Evolutionary conservation across 1,140 invertebrate species (phyloP).

Genomic region (Aphaenogaster rudis): DNA sequence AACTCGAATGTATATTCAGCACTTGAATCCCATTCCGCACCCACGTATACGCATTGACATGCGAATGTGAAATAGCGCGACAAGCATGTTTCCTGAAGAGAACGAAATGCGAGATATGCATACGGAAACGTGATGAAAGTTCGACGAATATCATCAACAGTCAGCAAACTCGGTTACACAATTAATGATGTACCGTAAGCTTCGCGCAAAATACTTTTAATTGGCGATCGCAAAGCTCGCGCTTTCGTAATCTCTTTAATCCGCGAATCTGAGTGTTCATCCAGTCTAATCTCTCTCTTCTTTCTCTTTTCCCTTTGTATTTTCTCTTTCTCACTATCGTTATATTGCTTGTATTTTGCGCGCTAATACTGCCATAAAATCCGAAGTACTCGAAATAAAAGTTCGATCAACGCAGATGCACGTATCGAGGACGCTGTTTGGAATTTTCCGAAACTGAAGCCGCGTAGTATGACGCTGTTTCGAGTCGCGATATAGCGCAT

Average conservation of each 20-base stretch:
- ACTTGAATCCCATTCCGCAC: not conserved
- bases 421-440: not conserved
- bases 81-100: not conserved
- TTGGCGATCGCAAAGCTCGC: not conserved
- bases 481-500: not conserved
- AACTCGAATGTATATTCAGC: conserved; percentile 4
- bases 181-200: not conserved
- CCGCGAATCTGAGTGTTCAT: conserved; percentile 22
- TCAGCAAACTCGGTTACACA: not conserved
- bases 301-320: not conserved
- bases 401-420: not conserved
- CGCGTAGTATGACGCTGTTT: too few species aligned
- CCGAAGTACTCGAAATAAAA: not conserved
- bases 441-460: conserved; percentile 1
- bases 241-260: conserved; percentile 37
- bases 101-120: not conserved
- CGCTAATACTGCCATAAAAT: conserved; percentile 2
- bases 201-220: conserved; percentile 12
- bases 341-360: not conserved
- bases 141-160: not conserved
- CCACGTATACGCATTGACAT: not conserved
- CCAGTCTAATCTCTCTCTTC: not conserved
- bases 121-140: not conserved
- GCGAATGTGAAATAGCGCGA: conserved; percentile 18
- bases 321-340: not conserved